Base-by-base conservation (phyloP, 2,888 invertebrate species). In the Cacoxenus indagator region DNA sequence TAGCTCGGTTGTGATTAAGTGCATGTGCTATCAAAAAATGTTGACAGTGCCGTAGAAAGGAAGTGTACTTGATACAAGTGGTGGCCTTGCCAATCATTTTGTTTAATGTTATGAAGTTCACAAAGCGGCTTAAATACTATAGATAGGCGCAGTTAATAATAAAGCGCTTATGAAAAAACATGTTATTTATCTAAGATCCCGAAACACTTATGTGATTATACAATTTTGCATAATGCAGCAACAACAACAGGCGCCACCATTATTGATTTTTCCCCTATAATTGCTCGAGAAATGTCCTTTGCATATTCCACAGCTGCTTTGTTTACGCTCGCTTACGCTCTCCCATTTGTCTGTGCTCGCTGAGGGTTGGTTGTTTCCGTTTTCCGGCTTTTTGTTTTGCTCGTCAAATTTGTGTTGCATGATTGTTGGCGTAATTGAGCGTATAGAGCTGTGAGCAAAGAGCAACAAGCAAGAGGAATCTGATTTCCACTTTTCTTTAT, bases 191-290 rank as follows among this genome's bases (percentile, higher is more conserved):
- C 37, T 37, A 11, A 37, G 8, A 37, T 11, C 9, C 2, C 8
- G 14, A 37, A 11, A 11, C 4, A 8, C 37, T 11, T 37, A 37
- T 37, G 61, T 43, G 43, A 61, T 14, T 61, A 61, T 5, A 37
- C 31, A 61, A 61, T 61, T 61, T 37, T 61, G 61, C 37, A 37
- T 43, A 8, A 54, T 64, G 24, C 11, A n/a, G 26, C 57, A 57
- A 37, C 51, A 24, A 19, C 37, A 37, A 37, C 37, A 37, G 14
- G 3, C 9, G 14, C 37, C 8, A 37, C 5, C 71, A 70, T 76
- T 80, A 80, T 80, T 80, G 80, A 80, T 80, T 80, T 80, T 81
- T 80, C 81, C 81, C 73, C 74, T 43, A 69, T 68, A 81, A 73
- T 81, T 76, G 74, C 74, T 70, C n/a, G n/a, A 70, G 71, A 72